These are phyloP conservation scores for human (Homo sapiens) DNA, from an alignment of 2,113 vertebrate genomes.

Conservation along the genomic window GRCh38 chr13:61180001-61180500, in stretches of 20 bases:
- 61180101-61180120: slow-evolving; percentile 3
- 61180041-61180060: neutral
- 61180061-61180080: neutral
- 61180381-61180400: slow-evolving; percentile 11
- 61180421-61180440: neutral
- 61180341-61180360: neutral
- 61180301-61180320: slow-evolving; percentile 4
- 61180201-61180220: slow-evolving; percentile 44
- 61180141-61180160: neutral
- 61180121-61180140: neutral
- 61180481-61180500: slow-evolving; percentile 1
- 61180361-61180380: neutral
- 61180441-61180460: slow-evolving; percentile 31
- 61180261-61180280: neutral
- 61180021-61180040: slow-evolving; percentile 32
- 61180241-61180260: neutral
- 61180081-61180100: neutral
- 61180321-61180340: slow-evolving; percentile 23
- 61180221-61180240: neutral
- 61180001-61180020: slow-evolving; percentile 2
- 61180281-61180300: neutral
- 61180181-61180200: neutral
- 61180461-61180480: neutral
- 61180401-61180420: neutral
- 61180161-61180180: neutral